Evolutionary conservation across 2,797 vertebrate species (phyloP).

Genomic region (Syndactyla subalaris): DNA sequence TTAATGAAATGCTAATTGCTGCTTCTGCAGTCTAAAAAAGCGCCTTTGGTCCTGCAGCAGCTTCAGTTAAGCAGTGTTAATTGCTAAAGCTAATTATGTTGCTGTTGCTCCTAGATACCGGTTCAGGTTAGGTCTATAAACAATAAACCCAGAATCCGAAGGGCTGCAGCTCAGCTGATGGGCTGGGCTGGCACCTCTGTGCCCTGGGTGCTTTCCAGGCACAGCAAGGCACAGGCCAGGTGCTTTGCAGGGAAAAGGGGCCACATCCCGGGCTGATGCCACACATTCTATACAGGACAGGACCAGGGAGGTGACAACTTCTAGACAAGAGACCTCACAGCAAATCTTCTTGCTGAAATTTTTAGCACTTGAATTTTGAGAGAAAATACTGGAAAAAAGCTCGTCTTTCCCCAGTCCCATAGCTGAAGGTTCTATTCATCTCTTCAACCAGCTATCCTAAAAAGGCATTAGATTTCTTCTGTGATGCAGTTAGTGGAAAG

Average conservation of each 20-base stretch:
- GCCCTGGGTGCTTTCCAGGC: not conserved
- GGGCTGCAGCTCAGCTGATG: not conserved
- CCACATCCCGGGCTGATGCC: not conserved
- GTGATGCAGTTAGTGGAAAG: not conserved
- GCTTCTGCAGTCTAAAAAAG: slow-evolving; percentile 22
- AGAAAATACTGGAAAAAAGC: not conserved
- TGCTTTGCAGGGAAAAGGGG: not conserved
- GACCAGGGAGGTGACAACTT: not conserved
- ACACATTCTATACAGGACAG: not conserved
- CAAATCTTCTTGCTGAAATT: not conserved
- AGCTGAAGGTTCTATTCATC: not conserved
- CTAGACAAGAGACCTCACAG: not conserved
- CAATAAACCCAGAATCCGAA: not conserved
- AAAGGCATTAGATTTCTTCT: not conserved
- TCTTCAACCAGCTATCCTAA: not conserved
- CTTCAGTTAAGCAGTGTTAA: slow-evolving; percentile 48
- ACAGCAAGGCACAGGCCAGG: not conserved
- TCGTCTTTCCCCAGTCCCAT: not conserved
- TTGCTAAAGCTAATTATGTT: slow-evolving; percentile 54
- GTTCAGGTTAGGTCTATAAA: slow-evolving; percentile 32
- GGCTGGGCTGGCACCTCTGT: not conserved
- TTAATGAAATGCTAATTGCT: slow-evolving; percentile 57
- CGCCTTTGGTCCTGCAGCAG: slow-evolving; percentile 41
- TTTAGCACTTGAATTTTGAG: not conserved
- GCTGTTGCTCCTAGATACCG: slow-evolving; percentile 46